Percentiles rank a stretch among this genome's conserved stretches.
Conservation (phyloP, 2,797 vertebrate species). For the Arvicola amphibius region DNA sequence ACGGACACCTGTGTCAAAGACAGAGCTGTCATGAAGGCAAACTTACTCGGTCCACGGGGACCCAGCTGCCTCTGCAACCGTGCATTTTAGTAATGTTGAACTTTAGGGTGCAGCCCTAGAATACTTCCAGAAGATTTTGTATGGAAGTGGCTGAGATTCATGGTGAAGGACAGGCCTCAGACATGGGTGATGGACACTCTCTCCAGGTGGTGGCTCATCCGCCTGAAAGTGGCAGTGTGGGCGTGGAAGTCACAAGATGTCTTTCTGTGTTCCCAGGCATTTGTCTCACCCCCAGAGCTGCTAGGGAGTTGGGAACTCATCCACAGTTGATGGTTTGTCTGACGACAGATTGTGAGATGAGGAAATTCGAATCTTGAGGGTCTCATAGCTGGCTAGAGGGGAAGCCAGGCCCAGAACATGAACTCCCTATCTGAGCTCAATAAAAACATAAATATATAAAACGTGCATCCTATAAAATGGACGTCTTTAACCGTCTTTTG, state of each 20-base stretch:
- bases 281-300: not conserved
- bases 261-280: not conserved
- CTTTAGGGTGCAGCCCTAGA: not conserved
- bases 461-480: not conserved
- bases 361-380: not conserved
- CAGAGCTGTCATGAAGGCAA: not conserved
- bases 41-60: not conserved
- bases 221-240: not conserved
- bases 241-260: not conserved
- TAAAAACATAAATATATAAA: not conserved
- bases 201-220: not conserved
- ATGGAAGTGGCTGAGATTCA: not conserved
- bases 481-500: not conserved
- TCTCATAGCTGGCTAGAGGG: not conserved
- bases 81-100: not conserved
- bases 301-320: not conserved
- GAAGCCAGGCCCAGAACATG: not conserved
- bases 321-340: not conserved
- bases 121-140: not conserved
- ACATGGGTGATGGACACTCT: not conserved
- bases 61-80: not conserved
- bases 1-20: not conserved
- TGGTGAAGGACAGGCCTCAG: not conserved
- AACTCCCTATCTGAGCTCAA: not conserved
- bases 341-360: not conserved